phyloP scores from a whole-genome alignment of 2,113 vertebrate species.

The Columba livia region DNA sequence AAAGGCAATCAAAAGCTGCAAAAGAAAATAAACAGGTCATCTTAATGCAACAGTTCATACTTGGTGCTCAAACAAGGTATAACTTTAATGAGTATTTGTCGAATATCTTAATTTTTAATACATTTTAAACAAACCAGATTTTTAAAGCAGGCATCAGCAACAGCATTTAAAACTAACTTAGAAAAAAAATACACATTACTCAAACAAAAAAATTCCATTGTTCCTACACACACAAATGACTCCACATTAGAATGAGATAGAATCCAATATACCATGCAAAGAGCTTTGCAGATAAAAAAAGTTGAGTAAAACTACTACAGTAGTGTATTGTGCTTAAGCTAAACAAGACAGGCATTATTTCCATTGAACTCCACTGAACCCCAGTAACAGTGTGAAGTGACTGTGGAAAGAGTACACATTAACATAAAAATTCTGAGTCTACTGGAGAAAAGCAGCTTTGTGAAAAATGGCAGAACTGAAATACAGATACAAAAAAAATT shows the following conservation, averaged over 20 bases:
- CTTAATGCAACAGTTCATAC: background rate
- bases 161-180: background rate
- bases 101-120: background rate
- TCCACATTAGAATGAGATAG: background rate
- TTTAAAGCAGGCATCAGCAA: background rate
- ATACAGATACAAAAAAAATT: background rate
- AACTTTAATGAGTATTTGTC: background rate
- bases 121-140: background rate
- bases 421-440: constrained; percentile 57
- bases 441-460: constrained; percentile 42
- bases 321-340: constrained; percentile 35
- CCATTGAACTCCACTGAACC: constrained; percentile 28
- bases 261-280: background rate
- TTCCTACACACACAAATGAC: background rate
- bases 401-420: background rate
- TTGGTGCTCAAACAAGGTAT: background rate
- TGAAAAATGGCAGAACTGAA: background rate
- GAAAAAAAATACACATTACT: background rate
- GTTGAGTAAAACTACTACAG: constrained; percentile 1
- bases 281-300: background rate
- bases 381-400: constrained; percentile 19
- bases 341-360: constrained; percentile 57
- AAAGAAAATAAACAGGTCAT: background rate
- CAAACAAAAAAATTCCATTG: background rate
- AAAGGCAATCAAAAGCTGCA: background rate